Evolutionary conservation across 2,888 invertebrate species (phyloP).

Genomic region (Drosophila tanythrix): DNA sequence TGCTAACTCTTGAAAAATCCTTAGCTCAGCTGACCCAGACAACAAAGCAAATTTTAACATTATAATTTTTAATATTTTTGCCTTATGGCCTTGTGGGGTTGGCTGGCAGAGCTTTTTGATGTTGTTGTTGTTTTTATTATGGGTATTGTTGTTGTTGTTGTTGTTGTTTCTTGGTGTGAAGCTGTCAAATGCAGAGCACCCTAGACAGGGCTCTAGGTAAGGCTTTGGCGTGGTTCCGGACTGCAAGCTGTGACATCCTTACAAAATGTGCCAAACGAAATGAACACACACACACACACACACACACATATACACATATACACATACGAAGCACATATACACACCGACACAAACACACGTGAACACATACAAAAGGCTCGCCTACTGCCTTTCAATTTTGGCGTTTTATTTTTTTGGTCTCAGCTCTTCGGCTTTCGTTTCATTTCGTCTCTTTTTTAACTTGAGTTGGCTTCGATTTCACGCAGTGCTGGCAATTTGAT

Average conservation of each 20-base stretch:
- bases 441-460: conserved; percentile 58
- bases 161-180: conserved; percentile 61
- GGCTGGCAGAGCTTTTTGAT: conserved; percentile 22
- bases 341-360: conserved; percentile 11
- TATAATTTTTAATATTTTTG: conserved; percentile 79
- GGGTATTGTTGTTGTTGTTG: conserved; percentile 37
- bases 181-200: conserved; percentile 74
- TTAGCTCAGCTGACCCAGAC: conserved; percentile 51
- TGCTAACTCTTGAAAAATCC: conserved; percentile 57
- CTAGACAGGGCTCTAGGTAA: conserved; percentile 62
- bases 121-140: conserved; percentile 20
- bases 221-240: conserved; percentile 58
- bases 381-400: conserved; percentile 68
- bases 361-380: conserved; percentile 39
- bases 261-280: conserved; percentile 69
- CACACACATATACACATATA: not conserved
- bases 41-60: conserved; percentile 76
- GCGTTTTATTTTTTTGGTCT: conserved; percentile 72
- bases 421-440: conserved; percentile 72
- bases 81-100: conserved; percentile 55
- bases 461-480: conserved; percentile 76
- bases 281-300: conserved; percentile 36
- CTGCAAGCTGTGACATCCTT: conserved; percentile 75
- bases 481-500: conserved; percentile 77
- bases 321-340: conserved; percentile 5